Percentiles rank a stretch among this genome's conserved stretches.
These are phyloP conservation scores for Platorchestia sp. DNA, from an alignment of 1,140 invertebrate genomes.

Conservation along the genomic window DNA sequence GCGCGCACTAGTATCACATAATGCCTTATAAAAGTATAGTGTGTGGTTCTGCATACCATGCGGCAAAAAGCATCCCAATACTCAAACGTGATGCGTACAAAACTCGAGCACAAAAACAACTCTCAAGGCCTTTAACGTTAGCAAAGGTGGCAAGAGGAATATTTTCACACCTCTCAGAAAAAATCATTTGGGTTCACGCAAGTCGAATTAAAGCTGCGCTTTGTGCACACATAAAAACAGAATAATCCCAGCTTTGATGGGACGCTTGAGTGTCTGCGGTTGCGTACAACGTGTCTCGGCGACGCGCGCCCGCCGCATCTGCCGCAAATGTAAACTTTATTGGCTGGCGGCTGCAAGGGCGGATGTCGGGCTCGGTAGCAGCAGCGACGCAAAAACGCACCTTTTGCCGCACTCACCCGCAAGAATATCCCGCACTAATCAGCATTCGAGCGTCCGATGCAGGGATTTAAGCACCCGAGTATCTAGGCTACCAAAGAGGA, in stretches of 20 bases:
- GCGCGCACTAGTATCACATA: too few relatives aligned
- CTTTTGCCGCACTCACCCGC: background rate
- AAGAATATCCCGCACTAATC: background rate
- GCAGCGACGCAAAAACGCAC: background rate
- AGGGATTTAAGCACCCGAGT: background rate
- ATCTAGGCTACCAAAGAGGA: background rate
- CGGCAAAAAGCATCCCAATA: background rate
- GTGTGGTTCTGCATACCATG: background rate
- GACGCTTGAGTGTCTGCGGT: background rate
- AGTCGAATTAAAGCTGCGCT: background rate
- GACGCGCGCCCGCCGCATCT: background rate
- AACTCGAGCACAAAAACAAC: background rate
- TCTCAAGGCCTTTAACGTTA: background rate
- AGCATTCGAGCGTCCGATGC: background rate
- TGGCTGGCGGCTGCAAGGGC: background rate
- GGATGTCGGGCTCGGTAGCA: background rate
- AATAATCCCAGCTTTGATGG: background rate
- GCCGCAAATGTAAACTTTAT: background rate
- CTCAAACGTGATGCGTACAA: too few relatives aligned
- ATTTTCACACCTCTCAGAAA: background rate
- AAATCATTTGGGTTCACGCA: background rate
- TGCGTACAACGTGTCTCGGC: background rate
- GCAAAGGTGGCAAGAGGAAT: background rate
- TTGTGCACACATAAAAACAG: background rate
- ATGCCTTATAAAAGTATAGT: background rate